Base-by-base conservation (phyloP, 2,888 invertebrate species). In the Pollenia amentaria region DNA sequence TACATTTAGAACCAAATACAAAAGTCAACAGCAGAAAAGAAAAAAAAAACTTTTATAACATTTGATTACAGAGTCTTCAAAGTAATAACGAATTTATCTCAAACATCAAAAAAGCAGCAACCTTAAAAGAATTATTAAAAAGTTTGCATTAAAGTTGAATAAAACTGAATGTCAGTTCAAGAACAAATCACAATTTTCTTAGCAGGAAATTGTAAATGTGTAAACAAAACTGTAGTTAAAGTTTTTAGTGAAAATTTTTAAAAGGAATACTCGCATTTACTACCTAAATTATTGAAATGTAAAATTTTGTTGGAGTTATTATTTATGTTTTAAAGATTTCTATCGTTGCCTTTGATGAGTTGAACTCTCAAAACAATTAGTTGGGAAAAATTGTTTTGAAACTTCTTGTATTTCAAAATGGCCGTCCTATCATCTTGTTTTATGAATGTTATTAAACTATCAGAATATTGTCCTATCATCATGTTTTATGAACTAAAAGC, bases 11-110 rank as follows among this genome's bases (percentile, higher is more conserved):
- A 10, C 40, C 3, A 18, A 51, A 29, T 6, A 78, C 16, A 81
- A 67, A 16, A 48, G 12, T 1, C 4, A 67, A 18, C n/a, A 16
- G 44, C 14, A 77, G 9, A 65, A 60, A 69, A 76, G 10, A 42
- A 67, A 21, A 21, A 70, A 69, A 75, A 72, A 72, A 38, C 14
- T 72, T 78, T 83, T 79, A 86, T 83, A 79, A 76, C 82, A 76
- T 86, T 86, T 79, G 78, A 86, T 86, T 86, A 82, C 78, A 82
- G 67, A 67, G 82, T 86, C 48, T 79, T 82, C 62, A 86, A 82
- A 78, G 57, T 75, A 86, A 79, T 81, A 86, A 86, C 75, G 57
- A 82, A 86, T 82, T 82, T 82, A 82, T 82, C 82, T 86, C 64
- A 75, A 79, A 70, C 44, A 82, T 83, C 75, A 67, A 44, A 72